phyloP scores from a whole-genome alignment of 2,797 vertebrate genomes.

The Geotrypetes seraphini region DNA sequence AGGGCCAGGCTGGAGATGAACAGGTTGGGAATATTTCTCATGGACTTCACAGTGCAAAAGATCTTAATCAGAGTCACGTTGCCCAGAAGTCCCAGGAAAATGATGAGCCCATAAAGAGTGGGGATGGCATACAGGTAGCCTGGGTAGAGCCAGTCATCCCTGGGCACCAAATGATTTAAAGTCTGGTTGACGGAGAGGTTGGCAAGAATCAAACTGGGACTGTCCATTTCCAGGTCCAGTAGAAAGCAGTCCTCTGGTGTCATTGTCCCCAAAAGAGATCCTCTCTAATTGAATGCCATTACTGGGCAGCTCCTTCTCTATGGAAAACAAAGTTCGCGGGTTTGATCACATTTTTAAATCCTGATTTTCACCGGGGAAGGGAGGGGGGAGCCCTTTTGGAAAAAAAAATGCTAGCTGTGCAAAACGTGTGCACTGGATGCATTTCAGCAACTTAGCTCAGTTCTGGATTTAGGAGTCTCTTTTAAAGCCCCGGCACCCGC shows the following conservation, averaged over 20 bases:
- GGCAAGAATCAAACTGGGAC: slow-evolving; percentile 33
- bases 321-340: too few species aligned
- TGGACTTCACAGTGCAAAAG: slow-evolving; percentile 80
- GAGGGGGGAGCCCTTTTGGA: too few species aligned
- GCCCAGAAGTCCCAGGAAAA: slow-evolving; percentile 74
- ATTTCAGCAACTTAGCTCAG: too few species aligned
- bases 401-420: too few species aligned
- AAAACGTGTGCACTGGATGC: too few species aligned
- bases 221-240: slow-evolving; percentile 39
- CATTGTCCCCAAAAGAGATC: slow-evolving; percentile 38
- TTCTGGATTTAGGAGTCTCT: too few species aligned
- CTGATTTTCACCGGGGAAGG: too few species aligned
- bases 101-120: slow-evolving; percentile 74
- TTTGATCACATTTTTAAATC: too few species aligned
- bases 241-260: slow-evolving; percentile 48
- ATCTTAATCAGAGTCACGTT: slow-evolving; percentile 91
- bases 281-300: too few species aligned
- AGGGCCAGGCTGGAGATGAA: slow-evolving; percentile 90
- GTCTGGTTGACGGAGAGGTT: slow-evolving; percentile 44
- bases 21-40: slow-evolving; percentile 83
- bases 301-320: too few species aligned
- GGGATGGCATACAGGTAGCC: slow-evolving; percentile 72
- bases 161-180: slow-evolving; percentile 23
- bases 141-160: slow-evolving; percentile 53
- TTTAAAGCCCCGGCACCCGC: slow-evolving; percentile 19